Percentiles rank a stretch among this genome's conserved stretches.
Evolutionary conservation across 2,113 vertebrate species (phyloP).

Genomic region (Channa argus): DNA sequence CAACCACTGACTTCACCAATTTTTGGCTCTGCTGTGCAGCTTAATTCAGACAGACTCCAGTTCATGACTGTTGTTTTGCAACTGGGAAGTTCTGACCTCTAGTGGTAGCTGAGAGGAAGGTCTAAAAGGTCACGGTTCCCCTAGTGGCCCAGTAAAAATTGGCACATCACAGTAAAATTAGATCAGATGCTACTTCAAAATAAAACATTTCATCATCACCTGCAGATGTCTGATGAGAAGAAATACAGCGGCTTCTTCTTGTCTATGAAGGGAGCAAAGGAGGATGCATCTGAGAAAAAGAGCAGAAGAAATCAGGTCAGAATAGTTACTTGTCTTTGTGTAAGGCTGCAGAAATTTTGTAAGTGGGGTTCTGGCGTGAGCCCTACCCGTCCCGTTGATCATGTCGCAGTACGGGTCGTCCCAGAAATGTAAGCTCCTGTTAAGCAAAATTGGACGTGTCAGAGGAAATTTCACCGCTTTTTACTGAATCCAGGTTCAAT

Average conservation of each 20-base stretch:
- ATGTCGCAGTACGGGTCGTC: slow-evolving; percentile 85
- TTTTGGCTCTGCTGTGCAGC: neutral
- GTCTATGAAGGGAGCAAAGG: slow-evolving; percentile 90
- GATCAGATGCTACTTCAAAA: too few species aligned
- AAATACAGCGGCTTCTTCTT: slow-evolving; percentile 84
- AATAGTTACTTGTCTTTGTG: neutral
- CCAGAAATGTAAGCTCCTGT: slow-evolving; percentile 89
- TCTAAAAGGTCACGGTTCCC: neutral
- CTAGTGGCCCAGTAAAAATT: neutral
- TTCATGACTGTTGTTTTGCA: neutral
- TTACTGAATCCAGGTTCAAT: too few species aligned
- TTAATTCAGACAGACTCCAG: neutral
- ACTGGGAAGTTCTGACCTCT: slow-evolving; percentile 66
- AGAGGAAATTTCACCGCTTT: neutral
- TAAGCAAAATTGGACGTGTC: slow-evolving; percentile 34
- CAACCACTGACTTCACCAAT: neutral
- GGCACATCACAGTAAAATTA: neutral
- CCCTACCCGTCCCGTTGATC: slow-evolving; percentile 95
- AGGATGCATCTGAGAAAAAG: slow-evolving; percentile 87
- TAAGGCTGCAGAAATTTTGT: neutral
- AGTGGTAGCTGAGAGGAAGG: slow-evolving; percentile 41
- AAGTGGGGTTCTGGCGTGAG: neutral
- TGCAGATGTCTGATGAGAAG: slow-evolving; percentile 96
- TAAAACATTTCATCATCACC: slow-evolving; percentile 79
- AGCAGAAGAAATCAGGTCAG: neutral